Evolutionary conservation across 2,888 invertebrate genomes (phyloP), one percentile per base, ranked within the genome.

Genomic region (Emesis furor): DNA sequence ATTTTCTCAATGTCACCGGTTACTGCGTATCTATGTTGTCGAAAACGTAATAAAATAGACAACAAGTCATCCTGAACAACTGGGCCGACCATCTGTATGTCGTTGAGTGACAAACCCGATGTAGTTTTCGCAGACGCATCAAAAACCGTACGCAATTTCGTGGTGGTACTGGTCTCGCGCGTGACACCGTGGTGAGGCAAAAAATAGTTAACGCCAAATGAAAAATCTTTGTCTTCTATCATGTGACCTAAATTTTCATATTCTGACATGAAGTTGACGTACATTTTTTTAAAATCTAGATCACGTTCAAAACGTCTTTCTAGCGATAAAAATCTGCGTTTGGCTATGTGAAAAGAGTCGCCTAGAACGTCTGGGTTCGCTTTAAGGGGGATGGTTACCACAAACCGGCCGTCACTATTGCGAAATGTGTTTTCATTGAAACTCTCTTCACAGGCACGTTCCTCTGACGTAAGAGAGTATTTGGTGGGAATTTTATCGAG

Each of bases 191-290:
- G 55, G 89, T 90, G 91, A 14, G 90, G 89, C 37, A 90, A 39
- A 73, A 81, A 90, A 74, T 89, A 90, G 30, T 68, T 24, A 14
- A 42, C 35, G 32, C 7, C n/a, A 8, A 17, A 1, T 14, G 24
- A 8, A 7, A 8, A 65, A 32, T 68, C 12, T 14, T 72, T 51
- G 51, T 82, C 67, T 78, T 77, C 76, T 12, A 85, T 79, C 89
- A 91, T 89, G 55, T 90, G 89, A 37, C 88, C 86, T 51, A 89
- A 77, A 8, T 65, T 10, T 55, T 79, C 67, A 59, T 89, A 90
- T 77, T 90, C 89, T 37, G 65, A 24, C 85, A 91, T 88, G 24
- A 90, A 90, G 32, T 86, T 75, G 3, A 83, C 14, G 72, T 90
- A 89, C 39, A 55, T 82, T 2, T 75, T 7, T 79, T 89, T 88